Base-by-base conservation (phyloP, 2,797 vertebrate genomes). In the Squalus acanthias region DNA sequence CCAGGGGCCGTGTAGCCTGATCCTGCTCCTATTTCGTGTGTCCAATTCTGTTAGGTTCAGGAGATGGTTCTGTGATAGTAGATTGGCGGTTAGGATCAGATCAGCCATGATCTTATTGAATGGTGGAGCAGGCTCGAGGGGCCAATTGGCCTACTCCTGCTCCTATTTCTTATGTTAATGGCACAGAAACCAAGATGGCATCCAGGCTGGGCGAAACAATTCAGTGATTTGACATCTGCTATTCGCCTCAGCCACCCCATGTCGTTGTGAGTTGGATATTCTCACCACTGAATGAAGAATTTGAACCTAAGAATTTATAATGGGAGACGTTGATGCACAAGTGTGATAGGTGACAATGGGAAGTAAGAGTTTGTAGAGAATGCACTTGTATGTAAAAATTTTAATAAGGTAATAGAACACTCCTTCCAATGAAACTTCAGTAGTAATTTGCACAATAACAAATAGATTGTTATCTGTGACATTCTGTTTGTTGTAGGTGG, bases 401-500 rank as follows among this genome's bases (percentile, higher is more conserved):
- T 13, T 91, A 91, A 65, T 26, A 53, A 26, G 8, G 22, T 15
- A 92, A 29, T 3, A 65, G 29, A 63, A 65, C 29, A 29, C 6
- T 65, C 57, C 39, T 50, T 9, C 29, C 13, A n/a, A 17, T 92
- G 57, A 94, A 92, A 72, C 22, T 53, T 46, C 12, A 20, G 39
- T 95, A 72, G 29, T 17, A 53, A 29, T 95, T 74, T 72, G 46
- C 69, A 15, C 26, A 13, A 74, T 60, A 29, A 33, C 26, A 53
- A 95, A 50, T 29, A 29, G 13, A 57, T 76, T 95, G 24, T 95
- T 57, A 72, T 95, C 67, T 57, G 65, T 57, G n/a, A 46, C 7
- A 22, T 4, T 57, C 96, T 96, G 65, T 1, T 0, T 82, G 96
- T 96, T 97, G 12, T 97, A 99, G 99, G 98, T 98, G 95, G 97